phyloP scores from a whole-genome alignment of 2,797 vertebrate genomes.

The Artibeus jamaicensis region DNA sequence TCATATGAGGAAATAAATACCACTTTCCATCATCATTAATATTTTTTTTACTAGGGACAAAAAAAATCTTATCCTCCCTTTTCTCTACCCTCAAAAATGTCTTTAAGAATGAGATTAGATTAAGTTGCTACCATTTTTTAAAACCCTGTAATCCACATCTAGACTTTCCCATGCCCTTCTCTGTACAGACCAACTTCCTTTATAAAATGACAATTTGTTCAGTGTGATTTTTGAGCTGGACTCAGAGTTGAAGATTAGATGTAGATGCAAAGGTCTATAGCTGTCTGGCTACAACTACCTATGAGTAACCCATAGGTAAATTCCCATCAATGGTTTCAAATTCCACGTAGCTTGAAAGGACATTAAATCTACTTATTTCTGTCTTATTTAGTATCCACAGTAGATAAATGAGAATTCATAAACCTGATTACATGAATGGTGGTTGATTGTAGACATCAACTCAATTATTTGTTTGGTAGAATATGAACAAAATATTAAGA shows the following conservation, averaged over 20 bases:
- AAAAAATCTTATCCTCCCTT: not conserved
- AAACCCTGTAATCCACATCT: not conserved
- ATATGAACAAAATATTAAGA: not conserved
- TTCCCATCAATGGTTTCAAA: slow-evolving; percentile 48
- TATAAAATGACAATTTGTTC: not conserved
- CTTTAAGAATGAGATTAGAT: not conserved
- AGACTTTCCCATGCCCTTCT: not conserved
- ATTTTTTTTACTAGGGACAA: not conserved
- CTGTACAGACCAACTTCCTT: not conserved
- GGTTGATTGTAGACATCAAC: not conserved
- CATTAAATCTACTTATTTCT: slow-evolving; percentile 39
- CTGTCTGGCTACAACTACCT: slow-evolving; percentile 48
- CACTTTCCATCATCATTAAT: not conserved
- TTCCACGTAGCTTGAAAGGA: slow-evolving; percentile 30
- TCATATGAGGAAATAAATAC: not conserved
- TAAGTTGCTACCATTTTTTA: not conserved
- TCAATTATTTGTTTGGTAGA: not conserved
- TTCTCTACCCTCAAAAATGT: not conserved
- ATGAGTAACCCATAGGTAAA: slow-evolving; percentile 48
- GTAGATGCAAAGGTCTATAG: slow-evolving; percentile 37
- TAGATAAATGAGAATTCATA: slow-evolving; percentile 9
- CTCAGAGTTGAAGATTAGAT: slow-evolving; percentile 22
- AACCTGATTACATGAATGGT: slow-evolving; percentile 1
- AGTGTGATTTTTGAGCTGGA: slow-evolving; percentile 39
- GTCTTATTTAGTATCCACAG: slow-evolving; percentile 1